Evolutionary conservation across 2,797 vertebrate species (phyloP), one percentile per base, ranked within the genome.

Genomic region (Sebastolobus altivelis): DNA sequence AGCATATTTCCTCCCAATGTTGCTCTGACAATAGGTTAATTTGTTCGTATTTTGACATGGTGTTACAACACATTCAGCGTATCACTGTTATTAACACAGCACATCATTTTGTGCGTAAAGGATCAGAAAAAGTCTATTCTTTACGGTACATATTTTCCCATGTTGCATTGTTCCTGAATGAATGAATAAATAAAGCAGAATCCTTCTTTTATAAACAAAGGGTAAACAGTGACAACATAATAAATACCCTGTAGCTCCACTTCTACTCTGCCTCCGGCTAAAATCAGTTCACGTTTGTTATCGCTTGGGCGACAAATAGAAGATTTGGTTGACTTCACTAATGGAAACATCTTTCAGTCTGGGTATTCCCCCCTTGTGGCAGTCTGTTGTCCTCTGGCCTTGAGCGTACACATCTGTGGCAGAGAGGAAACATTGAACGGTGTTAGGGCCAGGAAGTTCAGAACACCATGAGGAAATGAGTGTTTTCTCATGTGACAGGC

Each of bases 251-350:
- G 43, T 9, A 77, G 7, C 37, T 61, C 68, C 12, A 37, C 29
- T 9, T 72, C 11, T 8, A 1, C 31, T 62, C 8, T n/a, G n/a
- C 14, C 58, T 56, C 43, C n/a, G 52, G 43, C 8, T 29, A 8
- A 20, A 66, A 40, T 77, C n/a, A 43, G 18, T 60, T 29, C 71
- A 8, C 35, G 5, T 67, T 62, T 78, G 38, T 75, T 37, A 81
- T 29, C 69, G 76, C 72, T 85, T 88, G 4, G 93, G 69, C 5
- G 93, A 87, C 66, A 98, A 93, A 90, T 97, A 98, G 38, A 99
- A 98, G 89, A 96, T 96, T 72, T 89, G 95, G 92, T 97, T 99
- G 55, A 98, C 96, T 86, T 99, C 96, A 83, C 96, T 97, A 65
- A 99, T 97, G 77, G 97, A 92, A 84, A 98, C 82, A 62, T 99